Base-by-base conservation (phyloP, 2,888 invertebrate species). In the Auanema freiburgensis region DNA sequence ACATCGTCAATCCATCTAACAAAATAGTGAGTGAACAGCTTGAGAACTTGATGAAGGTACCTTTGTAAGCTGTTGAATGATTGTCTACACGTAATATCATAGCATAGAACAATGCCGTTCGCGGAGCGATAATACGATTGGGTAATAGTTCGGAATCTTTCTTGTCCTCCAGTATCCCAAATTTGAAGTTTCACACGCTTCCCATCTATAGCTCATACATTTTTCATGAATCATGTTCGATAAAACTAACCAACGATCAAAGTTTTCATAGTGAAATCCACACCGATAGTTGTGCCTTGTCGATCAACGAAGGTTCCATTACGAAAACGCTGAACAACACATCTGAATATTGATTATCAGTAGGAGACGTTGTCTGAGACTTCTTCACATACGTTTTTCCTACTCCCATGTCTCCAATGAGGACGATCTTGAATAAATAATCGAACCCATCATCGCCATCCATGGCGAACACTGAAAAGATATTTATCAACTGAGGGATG, bases 241-340 rank as follows among this genome's bases (percentile, higher is more conserved):
- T 11, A 52, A 23, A 63, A 64, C 69, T 33, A 4, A 58, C 91
- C 92, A 85, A 95, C 90, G 75, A 91, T 88, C 46, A 96, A 89
- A 59, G 94, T 95, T 89, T 95, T 95, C 94, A 95, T 96, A 67
- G 94, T 94, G 87, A 96, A 96, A 86, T 96, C 95, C 62, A 96
- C 95, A 71, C 95, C 95, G 84, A 96, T 96, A 54, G 96, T 96
- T 84, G 92, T 94, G 65, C 93, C 93, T 86, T 95, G 93, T 75
- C 91, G 88, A 87, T 96, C 95, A 74, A 93, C 90, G 84, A 92
- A 96, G 79, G 92, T 93, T 66, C 95, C 96, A 67, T 93, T 92
- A 85, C 93, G 93, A 86, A 96, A 91, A 77, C 95, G 89, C 86
- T 95, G 94, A 65, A 96, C 93, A 75, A 96, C 91, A 83, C 91